A percentile compares a stretch with the other conserved stretches of the same genome.
Evolutionary conservation across 2,888 invertebrate species (phyloP).

Genomic region (Salticus scenicus): DNA sequence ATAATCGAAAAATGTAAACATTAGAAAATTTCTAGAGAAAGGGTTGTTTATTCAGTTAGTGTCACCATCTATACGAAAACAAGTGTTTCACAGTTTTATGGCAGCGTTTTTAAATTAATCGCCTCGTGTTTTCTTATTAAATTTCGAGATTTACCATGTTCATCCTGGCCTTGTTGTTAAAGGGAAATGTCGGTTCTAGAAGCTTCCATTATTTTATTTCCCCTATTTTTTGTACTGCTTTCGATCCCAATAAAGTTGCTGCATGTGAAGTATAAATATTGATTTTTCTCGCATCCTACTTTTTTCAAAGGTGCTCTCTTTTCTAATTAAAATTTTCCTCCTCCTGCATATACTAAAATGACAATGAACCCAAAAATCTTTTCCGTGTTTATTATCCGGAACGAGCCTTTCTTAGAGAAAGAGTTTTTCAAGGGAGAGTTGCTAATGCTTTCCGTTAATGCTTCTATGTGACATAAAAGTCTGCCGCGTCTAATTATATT

Average conservation of each 20-base stretch:
- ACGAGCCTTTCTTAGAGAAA: slow-evolving; percentile 28
- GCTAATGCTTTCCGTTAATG: slow-evolving; percentile 49
- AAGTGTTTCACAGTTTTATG: neutral
- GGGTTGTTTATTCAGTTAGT: neutral
- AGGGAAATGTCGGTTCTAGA: slow-evolving; percentile 1
- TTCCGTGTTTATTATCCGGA: slow-evolving; percentile 64
- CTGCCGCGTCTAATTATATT: slow-evolving; percentile 55
- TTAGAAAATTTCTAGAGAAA: neutral
- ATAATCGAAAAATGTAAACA: neutral
- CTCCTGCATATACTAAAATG: slow-evolving; percentile 53
- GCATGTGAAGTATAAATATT: slow-evolving; percentile 59
- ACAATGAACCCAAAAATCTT: slow-evolving; percentile 59
- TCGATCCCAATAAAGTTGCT: slow-evolving; percentile 44
- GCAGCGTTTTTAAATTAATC: neutral
- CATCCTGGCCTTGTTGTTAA: neutral
- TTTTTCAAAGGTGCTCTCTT: slow-evolving; percentile 56
- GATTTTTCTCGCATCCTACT: slow-evolving; percentile 53
- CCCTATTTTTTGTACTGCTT: slow-evolving; percentile 32
- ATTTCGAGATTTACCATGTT: neutral
- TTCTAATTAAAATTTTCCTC: slow-evolving; percentile 68
- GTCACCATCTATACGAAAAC: neutral
- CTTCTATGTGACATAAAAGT: slow-evolving; percentile 37
- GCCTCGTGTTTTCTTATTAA: neutral
- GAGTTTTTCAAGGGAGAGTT: slow-evolving; percentile 10
- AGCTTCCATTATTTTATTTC: slow-evolving; percentile 32